A percentile compares a stretch with the other conserved stretches of the same genome.
phyloP scores from a whole-genome alignment of 2,888 invertebrate genomes.

The Hetaerina titia region DNA sequence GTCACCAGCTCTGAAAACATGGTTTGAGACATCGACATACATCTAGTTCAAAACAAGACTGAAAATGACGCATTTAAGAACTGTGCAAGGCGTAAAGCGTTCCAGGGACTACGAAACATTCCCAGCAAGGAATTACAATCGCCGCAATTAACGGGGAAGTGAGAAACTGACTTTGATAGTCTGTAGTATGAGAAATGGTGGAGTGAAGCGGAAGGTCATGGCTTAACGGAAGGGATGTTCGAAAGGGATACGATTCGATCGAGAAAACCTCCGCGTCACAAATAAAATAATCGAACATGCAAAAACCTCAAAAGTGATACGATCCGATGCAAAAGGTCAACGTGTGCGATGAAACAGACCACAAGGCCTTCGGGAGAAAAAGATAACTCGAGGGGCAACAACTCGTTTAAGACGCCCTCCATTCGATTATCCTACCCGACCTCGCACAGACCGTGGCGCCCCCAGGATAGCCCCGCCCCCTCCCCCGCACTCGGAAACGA shows the following conservation, averaged over 20 bases:
- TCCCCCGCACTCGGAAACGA: constrained; percentile 30
- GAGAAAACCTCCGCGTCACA: background rate
- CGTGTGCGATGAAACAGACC: background rate
- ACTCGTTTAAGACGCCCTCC: constrained; percentile 18
- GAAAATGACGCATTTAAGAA: too few species aligned
- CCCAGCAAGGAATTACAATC: too few species aligned
- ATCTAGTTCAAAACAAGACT: too few species aligned
- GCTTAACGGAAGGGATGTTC: background rate
- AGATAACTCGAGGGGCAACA: background rate
- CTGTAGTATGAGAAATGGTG: background rate
- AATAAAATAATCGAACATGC: background rate
- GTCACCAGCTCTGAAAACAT: too few species aligned
- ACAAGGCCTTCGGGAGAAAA: background rate
- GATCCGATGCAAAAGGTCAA: constrained; percentile 24
- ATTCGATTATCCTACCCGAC: background rate
- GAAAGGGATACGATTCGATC: constrained; percentile 12
- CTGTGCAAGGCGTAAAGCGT: too few species aligned
- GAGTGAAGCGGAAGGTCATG: background rate
- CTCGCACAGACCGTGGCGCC: background rate
- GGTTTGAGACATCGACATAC: too few species aligned
- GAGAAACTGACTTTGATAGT: background rate
- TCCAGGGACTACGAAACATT: too few species aligned
- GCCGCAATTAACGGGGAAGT: background rate
- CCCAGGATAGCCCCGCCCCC: background rate
- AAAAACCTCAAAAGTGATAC: constrained; percentile 9